Conservation (phyloP, 2,797 vertebrate genomes). For the Cottoperca gobio region DNA sequence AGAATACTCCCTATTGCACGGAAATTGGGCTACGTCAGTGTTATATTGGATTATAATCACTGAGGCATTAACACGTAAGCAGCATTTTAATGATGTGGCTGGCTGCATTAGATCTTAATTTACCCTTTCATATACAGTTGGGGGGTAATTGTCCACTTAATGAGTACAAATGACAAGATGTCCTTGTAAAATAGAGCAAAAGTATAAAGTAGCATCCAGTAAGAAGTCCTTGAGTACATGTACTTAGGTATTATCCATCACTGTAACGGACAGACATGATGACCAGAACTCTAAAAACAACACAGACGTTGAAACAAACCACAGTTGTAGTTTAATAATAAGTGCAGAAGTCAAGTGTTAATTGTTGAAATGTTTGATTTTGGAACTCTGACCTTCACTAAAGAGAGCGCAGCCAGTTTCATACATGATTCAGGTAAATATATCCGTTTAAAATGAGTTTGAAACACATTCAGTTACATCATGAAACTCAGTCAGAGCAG, state of each 20-base stretch:
- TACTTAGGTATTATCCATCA: not conserved
- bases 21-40: not conserved
- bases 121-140: not conserved
- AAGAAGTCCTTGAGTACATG: not conserved
- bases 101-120: not conserved
- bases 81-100: not conserved
- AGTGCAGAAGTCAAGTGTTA: not conserved
- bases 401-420: not conserved
- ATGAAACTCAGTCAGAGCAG: constrained; percentile 20
- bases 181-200: not conserved
- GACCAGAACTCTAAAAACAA: not conserved
- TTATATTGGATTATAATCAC: not conserved
- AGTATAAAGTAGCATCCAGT: not conserved
- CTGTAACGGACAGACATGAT: not conserved
- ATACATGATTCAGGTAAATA: not conserved
- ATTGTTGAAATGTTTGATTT: not conserved
- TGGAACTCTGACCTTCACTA: not conserved
- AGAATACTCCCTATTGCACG: not conserved
- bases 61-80: not conserved
- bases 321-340: not conserved
- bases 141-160: not conserved
- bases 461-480: constrained; percentile 14
- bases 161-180: not conserved
- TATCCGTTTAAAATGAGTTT: constrained; percentile 28
- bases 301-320: not conserved